Percentiles rank a stretch among this genome's conserved stretches.
Evolutionary conservation across 35 echinoderm and acorn worm species (phyloP).

Genomic region (Chiridota heheva): DNA sequence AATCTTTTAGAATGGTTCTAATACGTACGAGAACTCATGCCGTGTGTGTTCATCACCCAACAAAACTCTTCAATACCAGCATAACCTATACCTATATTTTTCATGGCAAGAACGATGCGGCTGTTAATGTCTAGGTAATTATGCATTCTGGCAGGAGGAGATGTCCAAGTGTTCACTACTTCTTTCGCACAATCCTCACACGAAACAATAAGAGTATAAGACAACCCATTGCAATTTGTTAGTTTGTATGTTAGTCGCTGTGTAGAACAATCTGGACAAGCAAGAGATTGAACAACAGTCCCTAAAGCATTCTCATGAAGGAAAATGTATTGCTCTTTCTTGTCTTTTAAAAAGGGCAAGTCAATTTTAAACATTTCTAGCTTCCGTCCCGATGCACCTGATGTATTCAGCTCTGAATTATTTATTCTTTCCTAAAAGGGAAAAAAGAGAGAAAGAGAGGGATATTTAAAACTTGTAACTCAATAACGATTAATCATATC

Average conservation of each 20-base stretch:
- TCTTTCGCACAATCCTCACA: conserved; percentile 8
- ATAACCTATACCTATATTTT: conserved; percentile 23
- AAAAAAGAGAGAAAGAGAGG: too few species aligned
- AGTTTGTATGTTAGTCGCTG: background rate
- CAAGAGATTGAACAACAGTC: background rate
- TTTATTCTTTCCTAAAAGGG: too few species aligned
- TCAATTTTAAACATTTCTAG: too few species aligned
- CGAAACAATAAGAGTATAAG: background rate
- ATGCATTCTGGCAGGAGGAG: background rate
- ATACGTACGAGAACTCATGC: background rate
- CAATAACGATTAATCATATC: too few species aligned
- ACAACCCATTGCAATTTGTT: background rate
- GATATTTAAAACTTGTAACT: too few species aligned
- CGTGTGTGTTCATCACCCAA: conserved; percentile 11
- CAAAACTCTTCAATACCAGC: conserved; percentile 25
- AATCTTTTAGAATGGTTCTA: background rate
- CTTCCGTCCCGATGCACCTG: too few species aligned
- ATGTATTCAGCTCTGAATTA: too few species aligned
- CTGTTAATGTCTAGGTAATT: conserved; percentile 1
- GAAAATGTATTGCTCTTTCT: conserved; percentile 6
- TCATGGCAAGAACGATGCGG: conserved; percentile 19
- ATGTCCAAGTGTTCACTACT: background rate
- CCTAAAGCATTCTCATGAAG: background rate
- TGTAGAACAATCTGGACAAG: conserved; percentile 2
- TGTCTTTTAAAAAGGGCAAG: too few species aligned